A percentile compares a stretch with the other conserved stretches of the same genome.
phyloP scores from a whole-genome alignment of 2,113 vertebrate genomes.

The Istiophorus platypterus region DNA sequence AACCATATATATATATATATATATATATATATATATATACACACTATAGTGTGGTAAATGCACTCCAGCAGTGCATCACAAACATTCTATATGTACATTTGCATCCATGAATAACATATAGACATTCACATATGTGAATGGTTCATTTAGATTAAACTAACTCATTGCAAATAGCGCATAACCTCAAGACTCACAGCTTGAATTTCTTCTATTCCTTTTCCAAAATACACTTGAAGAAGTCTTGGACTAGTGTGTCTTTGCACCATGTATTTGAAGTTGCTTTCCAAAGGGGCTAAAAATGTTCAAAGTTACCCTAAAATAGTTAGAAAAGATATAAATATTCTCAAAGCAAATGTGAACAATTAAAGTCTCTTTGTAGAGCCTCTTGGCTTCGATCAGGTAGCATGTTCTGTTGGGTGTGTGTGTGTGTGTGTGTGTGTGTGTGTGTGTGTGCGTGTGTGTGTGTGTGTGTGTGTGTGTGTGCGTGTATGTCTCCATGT shows the following conservation, averaged over 20 bases:
- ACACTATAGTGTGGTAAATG: constrained; percentile 4
- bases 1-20: neutral
- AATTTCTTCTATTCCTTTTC: neutral
- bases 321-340: constrained; percentile 62
- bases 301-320: constrained; percentile 70
- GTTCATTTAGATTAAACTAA: constrained; percentile 20
- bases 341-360: constrained; percentile 54
- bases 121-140: neutral
- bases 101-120: constrained; percentile 17
- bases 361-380: constrained; percentile 26
- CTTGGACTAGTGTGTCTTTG: neutral
- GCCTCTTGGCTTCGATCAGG: constrained; percentile 19
- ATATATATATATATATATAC: neutral
- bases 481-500: neutral
- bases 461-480: neutral
- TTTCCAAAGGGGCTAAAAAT: constrained; percentile 63
- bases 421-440: neutral
- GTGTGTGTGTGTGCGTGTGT: neutral
- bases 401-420: neutral
- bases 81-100: neutral
- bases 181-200: constrained; percentile 29
- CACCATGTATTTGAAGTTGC: constrained; percentile 45
- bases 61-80: constrained; percentile 2
- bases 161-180: neutral
- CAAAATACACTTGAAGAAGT: constrained; percentile 3